Evolutionary conservation across 2,113 vertebrate genomes (phyloP), one percentile per base, ranked within the genome.

Genomic region (Antechinus stuartii): DNA sequence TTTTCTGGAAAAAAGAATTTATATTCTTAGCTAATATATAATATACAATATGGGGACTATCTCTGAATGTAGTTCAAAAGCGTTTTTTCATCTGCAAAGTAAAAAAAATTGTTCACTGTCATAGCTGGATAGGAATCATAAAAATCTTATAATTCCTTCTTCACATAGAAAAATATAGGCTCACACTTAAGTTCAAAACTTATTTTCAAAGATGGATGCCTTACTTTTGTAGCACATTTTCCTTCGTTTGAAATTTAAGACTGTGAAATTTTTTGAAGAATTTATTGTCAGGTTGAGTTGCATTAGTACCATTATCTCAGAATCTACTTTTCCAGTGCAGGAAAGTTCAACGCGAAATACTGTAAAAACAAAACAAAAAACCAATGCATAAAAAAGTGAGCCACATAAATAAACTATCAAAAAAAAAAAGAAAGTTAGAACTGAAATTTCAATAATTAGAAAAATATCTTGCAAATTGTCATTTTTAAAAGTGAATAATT

Each of bases 211-310:
- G 96, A 10, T 25, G 53, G 0, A 93, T 92, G 54, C 54, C 99
- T 99, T 99, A 99, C 99, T 99, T 99, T 99, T 99, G 97, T 99
- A 99, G 98, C 99, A 99, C 99, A 99, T 99, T 99, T 99, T 99
- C 99, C 99, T 99, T 97, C 99, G 99, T 98, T 99, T 99, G 98
- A 99, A 99, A 98, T 99, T 99, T 96, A 99, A 99, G 96, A 99
- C 99, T 99, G 99, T 99, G 98, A 99, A 99, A 98, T 99, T 99
- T 99, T 99, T 99, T 56, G 99, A 98, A 61, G 99, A 98, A 94
- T 98, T 98, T 68, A 99, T 98, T 94, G 99, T 99, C 97, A 99
- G 98, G 98, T 99, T 99, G 98, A 99, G 99, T 98, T 99, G 99
- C 98, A 99, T 99, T 0, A 99, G 98, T 95, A 99, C 98, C 95